Conservation (phyloP, 2,113 vertebrate genomes). For the Cisticola juncidis region DNA sequence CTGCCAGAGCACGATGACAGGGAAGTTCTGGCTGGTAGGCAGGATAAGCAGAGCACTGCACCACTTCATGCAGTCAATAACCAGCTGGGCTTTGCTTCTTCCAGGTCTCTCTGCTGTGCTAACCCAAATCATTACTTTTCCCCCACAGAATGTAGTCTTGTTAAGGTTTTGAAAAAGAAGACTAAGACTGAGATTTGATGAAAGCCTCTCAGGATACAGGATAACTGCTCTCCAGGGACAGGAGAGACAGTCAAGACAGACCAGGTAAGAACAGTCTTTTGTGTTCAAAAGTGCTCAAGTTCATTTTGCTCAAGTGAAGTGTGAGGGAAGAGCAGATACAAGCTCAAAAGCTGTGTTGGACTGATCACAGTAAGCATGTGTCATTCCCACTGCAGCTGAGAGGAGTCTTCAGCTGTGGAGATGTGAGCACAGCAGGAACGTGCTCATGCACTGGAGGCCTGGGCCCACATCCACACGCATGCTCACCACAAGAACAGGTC, state of each 20-base stretch:
- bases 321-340: background rate
- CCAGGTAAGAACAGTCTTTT: background rate
- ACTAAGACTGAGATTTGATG: background rate
- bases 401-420: background rate
- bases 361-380: background rate
- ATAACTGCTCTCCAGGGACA: background rate
- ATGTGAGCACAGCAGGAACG: background rate
- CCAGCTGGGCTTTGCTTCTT: background rate
- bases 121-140: background rate
- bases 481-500: background rate
- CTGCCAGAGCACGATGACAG: background rate
- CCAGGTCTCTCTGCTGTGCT: background rate
- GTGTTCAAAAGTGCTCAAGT: too few relatives aligned
- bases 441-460: accelerated
- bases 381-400: background rate
- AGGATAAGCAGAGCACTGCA: background rate
- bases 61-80: background rate
- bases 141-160: background rate
- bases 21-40: background rate
- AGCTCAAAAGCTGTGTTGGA: background rate
- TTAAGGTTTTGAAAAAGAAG: background rate
- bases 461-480: accelerated
- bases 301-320: background rate
- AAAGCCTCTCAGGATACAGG: background rate
- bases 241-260: background rate